Base-by-base conservation (phyloP, 2,113 vertebrate genomes). In the Corythoichthys intestinalis region DNA sequence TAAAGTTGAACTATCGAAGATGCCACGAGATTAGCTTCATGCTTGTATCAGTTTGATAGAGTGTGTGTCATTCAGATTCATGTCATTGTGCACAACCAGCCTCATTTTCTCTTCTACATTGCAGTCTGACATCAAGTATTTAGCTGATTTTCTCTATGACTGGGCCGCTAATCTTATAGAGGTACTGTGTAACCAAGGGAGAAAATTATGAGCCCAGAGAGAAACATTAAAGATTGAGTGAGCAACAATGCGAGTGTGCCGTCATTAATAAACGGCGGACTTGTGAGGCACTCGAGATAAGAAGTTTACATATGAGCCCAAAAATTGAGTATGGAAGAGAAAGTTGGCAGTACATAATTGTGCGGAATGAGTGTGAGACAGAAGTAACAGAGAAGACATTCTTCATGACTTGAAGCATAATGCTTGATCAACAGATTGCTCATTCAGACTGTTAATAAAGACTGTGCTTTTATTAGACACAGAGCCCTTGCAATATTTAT, bases 401-500 rank as follows among this genome's bases (percentile, higher is more conserved):
- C 71, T 81, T 83, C 72, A 67, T 73, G 85, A 80, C 80, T 90
- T 90, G 74, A 90, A 91, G 90, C 85, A 83, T 88, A 93, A 88
- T 86, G 69, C 69, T 75, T 91, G 92, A 92, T 92, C 87, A 91
- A 91, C 87, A 90, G 80, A 76, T 81, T 77, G 78, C 78, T 83
- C 88, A 70, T 81, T 88, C 85, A 85, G 83, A 81, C 86, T 85
- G 80, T 91, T 92, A 91, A 92, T 91, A 92, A 92, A 88, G 88
- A 88, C 81, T 76, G 65, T 48, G 81, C 90, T 92, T 92, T 93
- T 92, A 92, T 92, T 92, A 92, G 91, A 88, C 73, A 71, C 78
- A 69, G 74, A 71, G 83, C 71, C 59, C 80, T 28, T 93, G 88
- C 87, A 92, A 92, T 91, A 92, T 92, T 92, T 89, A 92, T 91